Base-by-base conservation (phyloP, 1,140 invertebrate genomes). In the Centruroides vittatus region DNA sequence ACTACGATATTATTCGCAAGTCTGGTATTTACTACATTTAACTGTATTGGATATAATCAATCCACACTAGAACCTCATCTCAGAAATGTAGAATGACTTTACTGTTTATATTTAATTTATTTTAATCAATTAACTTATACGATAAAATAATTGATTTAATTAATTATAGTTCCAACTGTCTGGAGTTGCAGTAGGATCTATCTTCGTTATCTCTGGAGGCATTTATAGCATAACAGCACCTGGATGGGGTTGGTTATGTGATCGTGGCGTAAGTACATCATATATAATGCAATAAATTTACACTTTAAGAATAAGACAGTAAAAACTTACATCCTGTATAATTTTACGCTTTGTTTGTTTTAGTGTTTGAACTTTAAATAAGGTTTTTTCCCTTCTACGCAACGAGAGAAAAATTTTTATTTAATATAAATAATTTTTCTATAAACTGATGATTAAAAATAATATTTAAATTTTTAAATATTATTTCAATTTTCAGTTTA, bases 61-160 rank as follows among this genome's bases (percentile, higher is more conserved):
- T 70, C 73, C 2, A 72, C 74, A 0, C 55, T 75, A 11, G 73
- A 74, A 52, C 62, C 67, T 12, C 73, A 74, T 65, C 63, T 75
- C 4, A n/a, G 66, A 9, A 57, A 67, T 58, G 72, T 73, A 23
- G 23, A 2, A 23, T 23, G 23, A 23, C 67, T 35, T 34, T 35
- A 46, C 61, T 34, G 5, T 34, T 53, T 8, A 35, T 36, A 8
- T 36, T 7, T 47, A 12, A 23, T 48, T 58, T 58, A 34, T n/a
- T 50, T 57, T n/a, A 23, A n/a, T 51, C 34, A n/a, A 12, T 51
- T 51, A 51, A 51, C 12, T 51, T 51, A 12, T n/a, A 1, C 12
- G 12, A 51, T 51, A 12, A 34, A 53, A 36, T 53, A 5, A 2
- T 36, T 53, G 5, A 53, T 59, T 63, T 65, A 23, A 23, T 23